These are phyloP conservation scores for Gymnorhina tibicen DNA, from an alignment of 2,113 vertebrate species.

Conservation along the genomic window DNA sequence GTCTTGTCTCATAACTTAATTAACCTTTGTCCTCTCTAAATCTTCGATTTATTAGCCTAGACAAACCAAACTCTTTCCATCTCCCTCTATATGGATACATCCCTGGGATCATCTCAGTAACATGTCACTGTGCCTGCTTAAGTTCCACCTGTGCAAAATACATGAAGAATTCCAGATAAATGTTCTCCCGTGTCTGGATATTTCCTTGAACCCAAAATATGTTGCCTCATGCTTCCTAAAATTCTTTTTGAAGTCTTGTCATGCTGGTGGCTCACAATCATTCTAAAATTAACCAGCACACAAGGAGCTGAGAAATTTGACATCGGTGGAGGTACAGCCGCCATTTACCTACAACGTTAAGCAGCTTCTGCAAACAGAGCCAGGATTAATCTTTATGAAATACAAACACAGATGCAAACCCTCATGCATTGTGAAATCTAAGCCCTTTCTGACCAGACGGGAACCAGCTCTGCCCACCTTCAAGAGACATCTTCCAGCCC, in stretches of 20 bases:
- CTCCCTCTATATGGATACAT: not conserved
- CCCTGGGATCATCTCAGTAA: not conserved
- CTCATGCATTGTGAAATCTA: not conserved
- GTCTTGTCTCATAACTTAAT: not conserved
- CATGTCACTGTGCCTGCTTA: not conserved
- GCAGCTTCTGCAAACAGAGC: not conserved
- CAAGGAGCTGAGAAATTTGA: not conserved
- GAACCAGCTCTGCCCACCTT: not conserved
- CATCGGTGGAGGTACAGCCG: accelerated
- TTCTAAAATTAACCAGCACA: not conserved
- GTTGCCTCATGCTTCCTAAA: not conserved
- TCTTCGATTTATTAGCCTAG: not conserved
- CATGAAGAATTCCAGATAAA: not conserved
- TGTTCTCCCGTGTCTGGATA: not conserved
- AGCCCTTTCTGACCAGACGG: not conserved
- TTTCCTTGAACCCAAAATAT: not conserved
- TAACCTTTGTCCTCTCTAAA: not conserved
- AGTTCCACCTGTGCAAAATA: not conserved
- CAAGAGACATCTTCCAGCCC: not conserved
- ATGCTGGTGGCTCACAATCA: not conserved
- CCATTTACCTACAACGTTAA: not conserved
- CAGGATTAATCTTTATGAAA: not conserved
- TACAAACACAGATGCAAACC: not conserved
- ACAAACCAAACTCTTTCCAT: not conserved
- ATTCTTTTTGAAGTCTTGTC: not conserved